Base-by-base conservation (phyloP, 2,888 invertebrate genomes). In the Xestia ashworthii region DNA sequence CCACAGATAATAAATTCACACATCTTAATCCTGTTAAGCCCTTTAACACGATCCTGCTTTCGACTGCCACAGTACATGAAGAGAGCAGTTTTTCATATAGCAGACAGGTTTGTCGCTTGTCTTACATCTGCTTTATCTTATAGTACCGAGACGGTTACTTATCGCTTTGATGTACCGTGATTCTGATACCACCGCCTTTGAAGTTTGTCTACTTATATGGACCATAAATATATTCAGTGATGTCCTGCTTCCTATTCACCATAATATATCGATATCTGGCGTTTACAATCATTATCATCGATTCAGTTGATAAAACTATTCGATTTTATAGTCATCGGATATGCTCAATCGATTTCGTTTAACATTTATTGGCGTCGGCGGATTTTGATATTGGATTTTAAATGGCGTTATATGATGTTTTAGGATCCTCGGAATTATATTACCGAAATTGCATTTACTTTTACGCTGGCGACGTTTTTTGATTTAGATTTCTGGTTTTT, bases 201-300 rank as follows among this genome's bases (percentile, higher is more conserved):
- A 89, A 87, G 90, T 85, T 72, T 38, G 62, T 71, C 78, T 84
- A 84, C 86, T 84, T 84, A 80, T 80, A 78, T 75, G 71, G 76
- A 77, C 87, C 85, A 90, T 90, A 87, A 90, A 90, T 90, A 89
- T 71, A 84, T 77, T 78, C 86, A 84, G 78, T 69, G 82, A 79
- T 82, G 74, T 74, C 76, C 84, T 86, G 86, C 75, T 89, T 85
- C 81, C 78, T 81, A 85, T 80, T 82, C 78, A 78, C 80, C 81
- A 82, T 87, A 83, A 75, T 78, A 78, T 87, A 81, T 82, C 71
- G 79, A 82, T 77, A 67, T 77, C 74, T 79, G 55, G 44, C 48
- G 8, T 78, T 82, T 68, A 62, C 66, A 66, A 87, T 83, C 71
- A 77, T 80, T 69, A 82, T 81, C 65, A 78, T 76, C 79, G 72